Percentiles rank a stretch among this genome's conserved stretches.
These are phyloP conservation scores for Mohoua ochrocephala DNA, from an alignment of 2,113 vertebrate genomes.

Conservation along the genomic window DNA sequence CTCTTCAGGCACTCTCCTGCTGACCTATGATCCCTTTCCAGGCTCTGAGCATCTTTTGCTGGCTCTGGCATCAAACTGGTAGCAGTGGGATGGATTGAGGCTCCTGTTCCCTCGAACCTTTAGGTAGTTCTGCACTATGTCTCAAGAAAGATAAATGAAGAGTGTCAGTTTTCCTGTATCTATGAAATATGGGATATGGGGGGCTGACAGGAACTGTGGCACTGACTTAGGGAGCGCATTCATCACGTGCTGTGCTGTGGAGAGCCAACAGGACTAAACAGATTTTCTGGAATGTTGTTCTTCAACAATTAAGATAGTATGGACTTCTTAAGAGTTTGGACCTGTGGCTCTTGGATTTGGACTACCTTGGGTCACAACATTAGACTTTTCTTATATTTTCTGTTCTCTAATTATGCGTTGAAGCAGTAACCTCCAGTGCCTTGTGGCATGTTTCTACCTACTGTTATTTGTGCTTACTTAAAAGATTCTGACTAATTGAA, in stretches of 20 bases:
- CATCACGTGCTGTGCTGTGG: neutral
- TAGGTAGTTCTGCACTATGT: neutral
- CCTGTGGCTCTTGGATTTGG: neutral
- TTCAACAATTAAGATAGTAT: neutral
- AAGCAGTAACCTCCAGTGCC: neutral
- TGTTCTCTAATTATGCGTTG: neutral
- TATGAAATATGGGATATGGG: neutral
- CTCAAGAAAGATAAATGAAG: neutral
- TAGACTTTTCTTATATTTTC: neutral
- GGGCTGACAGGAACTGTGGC: neutral
- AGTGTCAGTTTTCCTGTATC: accelerated
- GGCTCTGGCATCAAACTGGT: neutral
- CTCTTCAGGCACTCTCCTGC: neutral
- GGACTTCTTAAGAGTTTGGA: neutral
- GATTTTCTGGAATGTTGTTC: neutral
- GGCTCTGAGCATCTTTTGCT: neutral
- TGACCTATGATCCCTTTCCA: neutral
- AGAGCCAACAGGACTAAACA: neutral
- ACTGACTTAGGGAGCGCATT: neutral
- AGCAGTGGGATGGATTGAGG: neutral
- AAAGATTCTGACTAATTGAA: neutral
- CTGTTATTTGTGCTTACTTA: neutral
- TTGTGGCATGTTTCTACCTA: neutral
- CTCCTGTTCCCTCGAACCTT: neutral
- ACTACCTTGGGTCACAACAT: neutral